These are phyloP conservation scores for Himalopsyche kuldschensis DNA, from an alignment of 2,888 invertebrate genomes.

Conservation along the genomic window DNA sequence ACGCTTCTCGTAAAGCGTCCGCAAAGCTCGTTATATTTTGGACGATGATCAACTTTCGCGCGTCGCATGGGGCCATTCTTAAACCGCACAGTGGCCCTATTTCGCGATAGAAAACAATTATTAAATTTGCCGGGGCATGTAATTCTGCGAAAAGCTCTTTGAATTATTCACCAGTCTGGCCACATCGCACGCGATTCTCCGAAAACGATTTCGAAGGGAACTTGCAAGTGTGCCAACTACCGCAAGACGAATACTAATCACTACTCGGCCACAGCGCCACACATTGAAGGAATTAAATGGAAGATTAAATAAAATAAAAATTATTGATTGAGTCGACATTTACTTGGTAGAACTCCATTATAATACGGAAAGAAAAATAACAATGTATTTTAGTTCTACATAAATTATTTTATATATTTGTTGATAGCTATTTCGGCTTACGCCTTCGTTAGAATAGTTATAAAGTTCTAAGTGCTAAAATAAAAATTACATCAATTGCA, in stretches of 20 bases:
- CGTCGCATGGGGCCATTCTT: not conserved
- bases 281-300: too few species aligned
- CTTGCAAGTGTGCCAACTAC: constrained; percentile 13
- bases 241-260: not conserved
- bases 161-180: constrained; percentile 3
- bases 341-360: too few species aligned
- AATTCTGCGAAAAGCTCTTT: constrained; percentile 19
- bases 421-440: too few species aligned
- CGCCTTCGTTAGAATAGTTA: too few species aligned
- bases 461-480: too few species aligned
- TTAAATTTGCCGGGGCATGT: not conserved
- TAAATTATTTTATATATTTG: too few species aligned
- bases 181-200: constrained; percentile 17
- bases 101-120: not conserved
- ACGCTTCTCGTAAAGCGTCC: too few species aligned
- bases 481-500: too few species aligned
- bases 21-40: not conserved
- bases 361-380: too few species aligned
- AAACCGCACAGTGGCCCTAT: constrained; percentile 18
- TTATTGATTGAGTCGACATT: too few species aligned
- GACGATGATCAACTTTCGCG: not conserved
- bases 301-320: too few species aligned
- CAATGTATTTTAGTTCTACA: too few species aligned
- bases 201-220: constrained; percentile 22
- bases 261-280: not conserved